These are phyloP conservation scores for Drosophila fulvimacula DNA, from an alignment of 2,888 invertebrate genomes.

Conservation along the genomic window DNA sequence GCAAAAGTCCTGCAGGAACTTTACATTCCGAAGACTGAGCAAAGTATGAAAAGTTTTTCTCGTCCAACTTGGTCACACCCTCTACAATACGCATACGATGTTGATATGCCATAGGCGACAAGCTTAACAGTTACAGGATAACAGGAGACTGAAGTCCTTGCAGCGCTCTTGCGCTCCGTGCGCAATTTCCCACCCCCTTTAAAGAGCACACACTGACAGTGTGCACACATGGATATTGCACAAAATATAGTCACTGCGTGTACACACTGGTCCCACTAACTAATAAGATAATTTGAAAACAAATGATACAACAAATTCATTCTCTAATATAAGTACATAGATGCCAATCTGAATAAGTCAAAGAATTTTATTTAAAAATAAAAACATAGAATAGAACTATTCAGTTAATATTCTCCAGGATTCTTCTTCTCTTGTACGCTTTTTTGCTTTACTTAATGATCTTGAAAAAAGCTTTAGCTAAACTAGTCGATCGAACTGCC, in stretches of 20 bases:
- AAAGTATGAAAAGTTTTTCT: constrained; percentile 84
- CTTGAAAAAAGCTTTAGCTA: background rate
- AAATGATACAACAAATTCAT: background rate
- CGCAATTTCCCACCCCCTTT: constrained; percentile 51
- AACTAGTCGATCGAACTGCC: too few species aligned
- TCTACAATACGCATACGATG: constrained; percentile 82
- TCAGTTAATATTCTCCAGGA: background rate
- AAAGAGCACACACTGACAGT: constrained; percentile 28
- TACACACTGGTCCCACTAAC: constrained; percentile 4
- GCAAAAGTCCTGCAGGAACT: constrained; percentile 78
- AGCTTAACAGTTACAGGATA: constrained; percentile 60
- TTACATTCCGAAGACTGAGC: constrained; percentile 83
- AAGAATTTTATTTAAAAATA: background rate
- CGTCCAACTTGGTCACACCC: constrained; percentile 85
- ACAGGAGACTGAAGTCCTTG: constrained; percentile 56
- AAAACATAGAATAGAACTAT: background rate
- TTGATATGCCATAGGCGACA: constrained; percentile 52
- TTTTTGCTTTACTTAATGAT: background rate
- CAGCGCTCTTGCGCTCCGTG: constrained; percentile 39
- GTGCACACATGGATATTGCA: constrained; percentile 10
- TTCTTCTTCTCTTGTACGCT: too few species aligned
- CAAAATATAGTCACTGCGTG: constrained; percentile 4
- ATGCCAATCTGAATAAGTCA: background rate
- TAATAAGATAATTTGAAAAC: background rate
- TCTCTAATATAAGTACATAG: too few species aligned